Percentiles rank a stretch among this genome's conserved stretches.
phyloP scores from a whole-genome alignment of 1,140 invertebrate genomes.

The Papilio machaon region DNA sequence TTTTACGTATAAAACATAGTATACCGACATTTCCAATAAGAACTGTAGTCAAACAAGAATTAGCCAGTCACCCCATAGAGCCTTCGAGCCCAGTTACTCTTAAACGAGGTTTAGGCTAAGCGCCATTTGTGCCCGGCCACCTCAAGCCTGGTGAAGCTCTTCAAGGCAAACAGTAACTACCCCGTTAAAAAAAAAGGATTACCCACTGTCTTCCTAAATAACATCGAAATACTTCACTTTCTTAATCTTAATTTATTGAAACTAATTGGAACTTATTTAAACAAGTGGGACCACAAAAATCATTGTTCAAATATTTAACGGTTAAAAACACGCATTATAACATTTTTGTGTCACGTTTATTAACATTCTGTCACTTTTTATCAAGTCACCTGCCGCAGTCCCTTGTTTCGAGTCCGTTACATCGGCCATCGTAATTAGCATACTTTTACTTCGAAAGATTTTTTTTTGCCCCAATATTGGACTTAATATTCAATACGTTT shows the following conservation, averaged over 20 bases:
- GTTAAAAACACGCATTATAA: constrained; percentile 42
- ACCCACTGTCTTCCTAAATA: background rate
- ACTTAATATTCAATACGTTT: constrained; percentile 74
- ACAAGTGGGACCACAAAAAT: constrained; percentile 7
- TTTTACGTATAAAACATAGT: no score
- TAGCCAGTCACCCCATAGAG: no score
- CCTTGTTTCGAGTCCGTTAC: constrained; percentile 58
- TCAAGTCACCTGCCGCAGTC: constrained; percentile 62
- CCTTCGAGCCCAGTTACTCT: no score
- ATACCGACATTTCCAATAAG: background rate
- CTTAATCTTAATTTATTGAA: no score
- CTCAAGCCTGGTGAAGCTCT: no score
- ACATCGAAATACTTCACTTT: background rate
- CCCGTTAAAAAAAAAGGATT: background rate
- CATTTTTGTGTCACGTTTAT: constrained; percentile 54
- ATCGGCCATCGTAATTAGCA: constrained; percentile 61
- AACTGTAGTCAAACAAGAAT: background rate
- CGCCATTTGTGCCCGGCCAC: no score
- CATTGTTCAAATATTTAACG: constrained; percentile 30
- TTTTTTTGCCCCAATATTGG: constrained; percentile 63
- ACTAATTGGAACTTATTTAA: no score
- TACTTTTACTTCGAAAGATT: constrained; percentile 65
- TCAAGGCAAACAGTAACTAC: no score
- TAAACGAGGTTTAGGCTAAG: no score
- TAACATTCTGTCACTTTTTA: constrained; percentile 67